Conservation (phyloP, 2,113 vertebrate species). For the Alectura lathami region DNA sequence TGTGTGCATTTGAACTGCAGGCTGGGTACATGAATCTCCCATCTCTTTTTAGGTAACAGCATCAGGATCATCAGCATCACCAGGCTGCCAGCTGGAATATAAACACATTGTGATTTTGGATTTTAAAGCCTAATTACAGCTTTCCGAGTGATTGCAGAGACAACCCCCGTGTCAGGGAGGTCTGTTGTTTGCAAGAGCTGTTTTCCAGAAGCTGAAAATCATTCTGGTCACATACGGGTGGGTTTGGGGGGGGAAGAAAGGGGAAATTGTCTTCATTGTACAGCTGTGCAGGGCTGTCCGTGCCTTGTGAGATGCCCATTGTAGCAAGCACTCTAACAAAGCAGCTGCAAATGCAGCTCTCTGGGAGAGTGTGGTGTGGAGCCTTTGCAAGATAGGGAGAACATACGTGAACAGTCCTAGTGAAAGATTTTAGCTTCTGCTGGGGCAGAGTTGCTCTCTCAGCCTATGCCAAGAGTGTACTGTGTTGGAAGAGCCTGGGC, state of each 20-base stretch:
- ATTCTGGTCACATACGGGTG: background rate
- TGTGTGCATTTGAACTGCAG: background rate
- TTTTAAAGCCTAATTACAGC: slow-evolving; percentile 46
- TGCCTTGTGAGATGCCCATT: background rate
- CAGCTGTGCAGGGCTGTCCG: background rate
- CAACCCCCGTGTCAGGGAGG: background rate
- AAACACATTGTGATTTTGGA: slow-evolving; percentile 21
- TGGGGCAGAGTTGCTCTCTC: background rate
- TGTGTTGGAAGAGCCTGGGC: background rate
- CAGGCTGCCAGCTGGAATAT: background rate
- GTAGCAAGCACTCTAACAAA: background rate
- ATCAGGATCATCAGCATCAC: slow-evolving; percentile 6
- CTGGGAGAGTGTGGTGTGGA: background rate
- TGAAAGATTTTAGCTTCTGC: background rate
- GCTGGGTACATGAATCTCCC: slow-evolving; percentile 39
- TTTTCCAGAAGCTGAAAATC: background rate
- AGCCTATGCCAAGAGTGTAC: background rate
- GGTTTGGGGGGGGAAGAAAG: background rate
- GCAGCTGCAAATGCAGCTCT: background rate
- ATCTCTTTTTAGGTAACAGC: slow-evolving; percentile 46
- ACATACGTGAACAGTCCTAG: background rate
- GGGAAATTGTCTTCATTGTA: background rate
- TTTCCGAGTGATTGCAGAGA: slow-evolving; percentile 24
- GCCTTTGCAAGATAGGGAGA: background rate
- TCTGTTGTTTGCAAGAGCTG: background rate